A percentile compares a stretch with the other conserved stretches of the same genome.
Conservation (phyloP, 2,113 vertebrate genomes). For the Megalops atlanticus region DNA sequence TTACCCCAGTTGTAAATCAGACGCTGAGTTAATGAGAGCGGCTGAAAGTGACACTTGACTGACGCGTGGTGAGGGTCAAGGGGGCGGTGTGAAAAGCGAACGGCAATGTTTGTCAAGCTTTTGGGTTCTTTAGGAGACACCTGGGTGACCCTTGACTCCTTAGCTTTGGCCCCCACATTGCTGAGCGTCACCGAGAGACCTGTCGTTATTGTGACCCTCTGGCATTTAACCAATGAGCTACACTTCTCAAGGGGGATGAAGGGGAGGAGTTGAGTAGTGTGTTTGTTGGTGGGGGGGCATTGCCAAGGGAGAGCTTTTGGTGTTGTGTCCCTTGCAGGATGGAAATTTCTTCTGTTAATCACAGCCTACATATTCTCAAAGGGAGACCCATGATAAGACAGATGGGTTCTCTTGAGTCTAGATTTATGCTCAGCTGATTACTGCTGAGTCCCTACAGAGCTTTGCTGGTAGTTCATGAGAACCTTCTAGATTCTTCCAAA, state of each 20-base stretch:
- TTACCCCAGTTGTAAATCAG: slow-evolving; percentile 65
- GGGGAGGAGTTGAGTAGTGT: neutral
- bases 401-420: neutral
- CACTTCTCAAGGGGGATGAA: neutral
- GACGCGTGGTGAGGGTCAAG: slow-evolving; percentile 39
- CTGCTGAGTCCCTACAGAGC: neutral
- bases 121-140: slow-evolving; percentile 52
- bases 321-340: slow-evolving; percentile 50
- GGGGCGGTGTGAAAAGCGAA: slow-evolving; percentile 34
- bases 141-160: slow-evolving; percentile 67
- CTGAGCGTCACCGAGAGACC: slow-evolving; percentile 55
- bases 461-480: neutral
- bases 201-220: slow-evolving; percentile 50
- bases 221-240: slow-evolving; percentile 65
- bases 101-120: slow-evolving; percentile 41
- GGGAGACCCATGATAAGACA: neutral
- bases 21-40: slow-evolving; percentile 61
- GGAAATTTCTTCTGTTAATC: slow-evolving; percentile 62
- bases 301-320: neutral
- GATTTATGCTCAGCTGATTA: slow-evolving; percentile 2
- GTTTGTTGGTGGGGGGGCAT: neutral
- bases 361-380: slow-evolving; percentile 41
- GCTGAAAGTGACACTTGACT: slow-evolving; percentile 55
- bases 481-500: neutral
- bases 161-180: slow-evolving; percentile 61